Conservation (phyloP, 2,888 invertebrate species). For the Tetheella fluctuosa region DNA sequence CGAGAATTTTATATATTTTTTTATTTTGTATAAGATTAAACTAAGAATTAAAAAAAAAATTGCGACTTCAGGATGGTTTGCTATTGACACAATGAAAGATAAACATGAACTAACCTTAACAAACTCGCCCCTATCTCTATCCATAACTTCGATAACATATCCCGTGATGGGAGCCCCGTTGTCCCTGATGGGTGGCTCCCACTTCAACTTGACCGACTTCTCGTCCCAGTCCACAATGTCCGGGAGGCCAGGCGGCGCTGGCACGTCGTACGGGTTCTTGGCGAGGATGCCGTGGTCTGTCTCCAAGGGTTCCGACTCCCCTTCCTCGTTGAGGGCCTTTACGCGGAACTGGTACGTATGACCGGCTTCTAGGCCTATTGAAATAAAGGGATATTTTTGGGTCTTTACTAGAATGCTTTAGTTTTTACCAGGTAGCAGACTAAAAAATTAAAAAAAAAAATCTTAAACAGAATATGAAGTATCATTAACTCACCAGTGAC, state of each 20-base stretch:
- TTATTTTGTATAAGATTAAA: no score
- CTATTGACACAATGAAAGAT: no score
- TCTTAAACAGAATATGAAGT: no score
- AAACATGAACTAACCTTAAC: slow-evolving; percentile 83
- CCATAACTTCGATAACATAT: slow-evolving; percentile 96
- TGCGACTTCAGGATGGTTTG: no score
- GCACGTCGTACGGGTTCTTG: slow-evolving; percentile 98
- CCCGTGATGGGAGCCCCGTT: slow-evolving; percentile 97
- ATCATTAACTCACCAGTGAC: slow-evolving; percentile 86
- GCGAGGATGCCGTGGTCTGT: slow-evolving; percentile 95
- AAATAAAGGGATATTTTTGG: not conserved
- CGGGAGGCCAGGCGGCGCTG: slow-evolving; percentile 94
- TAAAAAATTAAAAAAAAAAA: no score
- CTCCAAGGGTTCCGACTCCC: slow-evolving; percentile 97
- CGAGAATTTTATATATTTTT: no score
- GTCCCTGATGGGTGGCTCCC: slow-evolving; percentile 95
- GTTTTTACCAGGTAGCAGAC: no score
- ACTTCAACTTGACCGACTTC: slow-evolving; percentile 94
- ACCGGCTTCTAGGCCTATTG: slow-evolving; percentile 93
- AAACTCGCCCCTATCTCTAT: slow-evolving; percentile 92
- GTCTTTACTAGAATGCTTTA: no score
- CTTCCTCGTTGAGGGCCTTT: slow-evolving; percentile 98
- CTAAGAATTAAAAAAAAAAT: no score
- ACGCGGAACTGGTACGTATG: slow-evolving; percentile 99
- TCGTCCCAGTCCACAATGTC: slow-evolving; percentile 96